Evolutionary conservation across 2,113 vertebrate species (phyloP).

Genomic region (Thinocorus orbignyianus): DNA sequence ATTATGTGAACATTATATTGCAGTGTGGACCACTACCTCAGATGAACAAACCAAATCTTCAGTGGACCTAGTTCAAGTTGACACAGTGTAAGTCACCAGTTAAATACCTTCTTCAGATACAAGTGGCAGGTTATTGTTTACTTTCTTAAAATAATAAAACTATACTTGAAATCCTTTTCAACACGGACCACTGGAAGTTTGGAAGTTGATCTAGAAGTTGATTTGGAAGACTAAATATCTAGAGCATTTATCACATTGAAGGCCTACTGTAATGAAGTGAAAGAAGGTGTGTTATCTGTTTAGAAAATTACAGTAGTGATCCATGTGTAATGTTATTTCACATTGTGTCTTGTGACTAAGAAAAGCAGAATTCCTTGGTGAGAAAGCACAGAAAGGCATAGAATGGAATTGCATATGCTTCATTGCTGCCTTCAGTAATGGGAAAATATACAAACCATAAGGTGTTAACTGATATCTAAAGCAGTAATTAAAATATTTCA

Average conservation of each 20-base stretch:
- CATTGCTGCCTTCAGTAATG: neutral
- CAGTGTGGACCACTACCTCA: neutral
- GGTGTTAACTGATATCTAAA: neutral
- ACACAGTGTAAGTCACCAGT: neutral
- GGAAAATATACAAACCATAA: neutral
- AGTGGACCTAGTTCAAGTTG: neutral
- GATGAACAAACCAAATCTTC: neutral
- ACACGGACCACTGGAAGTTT: neutral
- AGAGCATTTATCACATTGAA: neutral
- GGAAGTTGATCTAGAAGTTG: neutral
- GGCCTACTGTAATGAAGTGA: neutral
- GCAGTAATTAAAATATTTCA: constrained; percentile 33
- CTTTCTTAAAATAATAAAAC: neutral
- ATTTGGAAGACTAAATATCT: neutral
- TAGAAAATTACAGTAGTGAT: neutral
- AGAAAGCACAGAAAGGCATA: neutral
- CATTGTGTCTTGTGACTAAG: neutral
- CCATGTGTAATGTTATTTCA: neutral
- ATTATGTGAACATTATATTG: neutral
- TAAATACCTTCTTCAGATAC: neutral
- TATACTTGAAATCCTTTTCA: neutral
- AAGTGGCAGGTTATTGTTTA: neutral
- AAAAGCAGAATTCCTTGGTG: neutral
- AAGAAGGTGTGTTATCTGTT: neutral
- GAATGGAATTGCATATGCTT: neutral